Evolutionary conservation across 2,888 invertebrate genomes (phyloP).

Genomic region (Tipula vernalis): DNA sequence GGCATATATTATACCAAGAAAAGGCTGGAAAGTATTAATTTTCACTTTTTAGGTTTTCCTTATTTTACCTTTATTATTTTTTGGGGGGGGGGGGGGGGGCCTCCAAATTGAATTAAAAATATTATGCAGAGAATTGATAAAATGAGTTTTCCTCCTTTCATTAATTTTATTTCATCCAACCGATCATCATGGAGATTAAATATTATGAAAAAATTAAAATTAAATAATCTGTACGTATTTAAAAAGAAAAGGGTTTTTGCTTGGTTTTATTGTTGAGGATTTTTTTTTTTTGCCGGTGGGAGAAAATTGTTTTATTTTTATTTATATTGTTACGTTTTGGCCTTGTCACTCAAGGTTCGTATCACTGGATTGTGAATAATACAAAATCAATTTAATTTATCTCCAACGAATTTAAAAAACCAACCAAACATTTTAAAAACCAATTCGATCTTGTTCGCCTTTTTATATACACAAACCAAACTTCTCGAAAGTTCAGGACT

Average conservation of each 20-base stretch:
- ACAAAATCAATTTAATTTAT: too few species aligned
- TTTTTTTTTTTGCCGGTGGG: not conserved
- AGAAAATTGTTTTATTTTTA: not conserved
- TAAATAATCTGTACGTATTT: not conserved
- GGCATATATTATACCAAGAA: not conserved
- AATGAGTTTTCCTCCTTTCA: not conserved
- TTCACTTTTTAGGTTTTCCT: not conserved
- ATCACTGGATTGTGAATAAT: too few species aligned
- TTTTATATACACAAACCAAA: too few species aligned
- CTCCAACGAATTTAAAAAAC: too few species aligned
- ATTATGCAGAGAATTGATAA: not conserved
- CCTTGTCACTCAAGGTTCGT: too few species aligned
- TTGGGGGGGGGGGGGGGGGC: not conserved
- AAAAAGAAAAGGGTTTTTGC: not conserved
- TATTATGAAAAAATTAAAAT: not conserved
- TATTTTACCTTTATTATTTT: not conserved
- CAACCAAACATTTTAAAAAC: too few species aligned
- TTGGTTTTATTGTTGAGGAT: not conserved
- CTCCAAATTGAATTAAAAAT: not conserved
- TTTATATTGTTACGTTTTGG: too few species aligned
- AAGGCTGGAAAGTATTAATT: not conserved
- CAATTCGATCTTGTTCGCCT: too few species aligned
- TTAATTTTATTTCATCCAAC: not conserved
- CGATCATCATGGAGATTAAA: not conserved
- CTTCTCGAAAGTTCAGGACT: too few species aligned